These are phyloP conservation scores for Alectura lathami DNA, from an alignment of 2,113 vertebrate species.

Conservation along the genomic window DNA sequence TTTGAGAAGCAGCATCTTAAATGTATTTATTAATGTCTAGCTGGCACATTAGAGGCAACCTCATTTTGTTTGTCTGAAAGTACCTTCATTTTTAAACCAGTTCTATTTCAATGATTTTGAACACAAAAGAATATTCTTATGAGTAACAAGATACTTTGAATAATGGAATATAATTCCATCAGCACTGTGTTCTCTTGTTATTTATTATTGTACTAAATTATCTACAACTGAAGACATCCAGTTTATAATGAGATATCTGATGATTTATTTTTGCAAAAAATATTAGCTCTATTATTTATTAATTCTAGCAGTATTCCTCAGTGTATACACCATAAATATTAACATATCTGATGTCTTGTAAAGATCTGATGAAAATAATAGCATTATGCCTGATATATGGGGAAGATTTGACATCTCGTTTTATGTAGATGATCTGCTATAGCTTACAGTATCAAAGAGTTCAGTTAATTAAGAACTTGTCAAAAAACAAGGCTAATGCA, in stretches of 20 bases:
- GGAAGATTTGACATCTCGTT: slow-evolving; percentile 38
- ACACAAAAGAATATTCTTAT: neutral
- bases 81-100: neutral
- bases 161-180: slow-evolving; percentile 46
- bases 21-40: neutral
- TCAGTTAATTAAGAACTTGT: slow-evolving; percentile 66
- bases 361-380: slow-evolving; percentile 34
- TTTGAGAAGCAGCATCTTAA: neutral
- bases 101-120: neutral
- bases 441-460: slow-evolving; percentile 42
- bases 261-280: slow-evolving; percentile 75
- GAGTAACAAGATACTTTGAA: slow-evolving; percentile 46
- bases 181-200: slow-evolving; percentile 42
- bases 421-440: slow-evolving; percentile 56
- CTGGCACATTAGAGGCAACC: neutral
- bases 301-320: slow-evolving; percentile 68
- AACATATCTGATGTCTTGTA: slow-evolving; percentile 69
- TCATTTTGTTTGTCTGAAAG: neutral
- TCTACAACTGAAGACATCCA: slow-evolving; percentile 31
- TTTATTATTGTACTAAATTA: slow-evolving; percentile 73
- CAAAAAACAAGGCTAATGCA: neutral
- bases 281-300: slow-evolving; percentile 81
- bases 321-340: slow-evolving; percentile 78
- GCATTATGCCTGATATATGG: slow-evolving; percentile 52
- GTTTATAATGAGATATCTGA: slow-evolving; percentile 66